Evolutionary conservation across 2,797 vertebrate species (phyloP).

Genomic region (Molossus molossus): DNA sequence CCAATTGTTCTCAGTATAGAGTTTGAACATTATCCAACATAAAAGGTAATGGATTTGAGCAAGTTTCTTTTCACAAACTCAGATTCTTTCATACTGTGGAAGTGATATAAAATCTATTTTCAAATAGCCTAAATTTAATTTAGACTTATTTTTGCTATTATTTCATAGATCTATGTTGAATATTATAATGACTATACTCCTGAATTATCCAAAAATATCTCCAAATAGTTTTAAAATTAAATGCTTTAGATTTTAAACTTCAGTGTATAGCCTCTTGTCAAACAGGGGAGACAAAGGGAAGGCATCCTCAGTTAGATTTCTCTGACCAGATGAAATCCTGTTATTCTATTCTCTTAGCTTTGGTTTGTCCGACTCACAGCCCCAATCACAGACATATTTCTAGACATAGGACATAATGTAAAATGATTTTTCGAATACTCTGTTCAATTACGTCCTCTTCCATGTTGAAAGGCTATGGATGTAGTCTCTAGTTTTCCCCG

Average conservation of each 20-base stretch:
- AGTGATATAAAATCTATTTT: slow-evolving; percentile 43
- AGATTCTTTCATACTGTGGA: slow-evolving; percentile 28
- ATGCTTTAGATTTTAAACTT: slow-evolving; percentile 43
- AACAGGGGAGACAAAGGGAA: not conserved
- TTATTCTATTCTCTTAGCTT: not conserved
- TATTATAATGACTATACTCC: not conserved
- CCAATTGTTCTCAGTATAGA: not conserved
- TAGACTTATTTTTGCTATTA: not conserved
- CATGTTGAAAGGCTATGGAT: not conserved
- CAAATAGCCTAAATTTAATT: slow-evolving; percentile 28
- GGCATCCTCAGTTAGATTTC: not conserved
- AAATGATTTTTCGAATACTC: not conserved
- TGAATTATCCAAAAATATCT: not conserved
- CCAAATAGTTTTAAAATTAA: slow-evolving; percentile 48
- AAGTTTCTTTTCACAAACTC: not conserved
- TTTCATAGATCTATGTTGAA: not conserved
- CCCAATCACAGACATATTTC: not conserved
- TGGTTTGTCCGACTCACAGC: not conserved
- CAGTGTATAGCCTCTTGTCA: not conserved
- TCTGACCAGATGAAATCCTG: not conserved
- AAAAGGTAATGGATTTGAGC: not conserved
- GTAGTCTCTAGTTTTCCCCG: not conserved
- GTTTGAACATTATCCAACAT: not conserved
- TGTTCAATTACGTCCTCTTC: not conserved
- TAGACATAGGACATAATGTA: not conserved